Base-by-base conservation (phyloP, 2,888 invertebrate genomes). In the Drosophila parthenogenetica region DNA sequence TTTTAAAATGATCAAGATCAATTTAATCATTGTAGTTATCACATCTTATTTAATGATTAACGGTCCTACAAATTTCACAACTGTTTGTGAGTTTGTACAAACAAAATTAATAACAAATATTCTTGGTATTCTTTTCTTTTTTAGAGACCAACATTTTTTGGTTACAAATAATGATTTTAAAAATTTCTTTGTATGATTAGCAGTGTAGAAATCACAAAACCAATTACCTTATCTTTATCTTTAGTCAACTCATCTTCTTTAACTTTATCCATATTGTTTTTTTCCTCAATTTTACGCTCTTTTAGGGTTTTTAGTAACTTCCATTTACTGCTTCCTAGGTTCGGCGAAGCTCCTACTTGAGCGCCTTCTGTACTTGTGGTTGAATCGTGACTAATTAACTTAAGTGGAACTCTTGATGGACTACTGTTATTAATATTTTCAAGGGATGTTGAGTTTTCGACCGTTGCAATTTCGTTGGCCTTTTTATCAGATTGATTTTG, bases 201-300 rank as follows among this genome's bases (percentile, higher is more conserved):
- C 22, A 22, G 5, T 22, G 29, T 29, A 8, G 29, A 29, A 29
- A 29, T 29, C 8, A 29, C 29, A 29, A 8, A 8, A 29, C 29
- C 29, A 43, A 53, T 94, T 92, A 95, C 95, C 93, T 95, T 95
- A 79, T 95, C 95, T 92, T 95, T 95, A 85, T 95, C 95, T 82
- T 94, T 94, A 7, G 93, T 93, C 45, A 89, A 93, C 93, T 94
- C 94, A 53, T 94, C 94, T 67, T 94, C 94, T 59, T 93, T 94
- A 54, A 94, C 94, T 73, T 95, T 95, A 65, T 95, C 95, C 69
- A 94, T 94, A 85, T 95, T 95, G 86, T 94, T 94, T 91, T 95
- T 96, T 87, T 97, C 97, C 91, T 97, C 97, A 3, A 97, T 96
- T 93, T 98, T 97, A 69, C 96, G 94, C 87, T 98, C 97, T 90